Percentiles rank a stretch among this genome's conserved stretches.
Evolutionary conservation across 2,113 vertebrate genomes (phyloP).

Genomic region (Pteronura brasiliensis): DNA sequence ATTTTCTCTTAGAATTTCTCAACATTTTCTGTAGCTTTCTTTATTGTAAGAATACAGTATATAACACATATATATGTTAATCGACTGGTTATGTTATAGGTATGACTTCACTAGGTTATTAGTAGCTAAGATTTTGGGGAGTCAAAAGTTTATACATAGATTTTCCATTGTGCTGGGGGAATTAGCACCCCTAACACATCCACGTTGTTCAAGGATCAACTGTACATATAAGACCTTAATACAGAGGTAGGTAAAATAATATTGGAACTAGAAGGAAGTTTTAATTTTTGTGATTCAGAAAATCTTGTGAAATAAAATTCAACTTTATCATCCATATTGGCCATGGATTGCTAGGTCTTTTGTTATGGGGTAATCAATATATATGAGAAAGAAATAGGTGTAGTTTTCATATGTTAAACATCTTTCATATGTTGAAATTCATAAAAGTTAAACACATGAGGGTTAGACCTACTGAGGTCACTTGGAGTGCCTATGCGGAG

Average conservation of each 20-base stretch:
- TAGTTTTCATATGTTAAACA: not conserved
- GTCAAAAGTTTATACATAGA: not conserved
- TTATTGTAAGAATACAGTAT: not conserved
- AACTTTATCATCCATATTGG: not conserved
- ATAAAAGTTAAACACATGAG: not conserved
- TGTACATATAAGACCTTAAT: not conserved
- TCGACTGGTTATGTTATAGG: not conserved
- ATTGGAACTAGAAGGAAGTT: not conserved
- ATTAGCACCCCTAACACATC: not conserved
- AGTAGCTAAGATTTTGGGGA: not conserved
- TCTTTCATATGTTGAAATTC: not conserved
- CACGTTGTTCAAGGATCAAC: not conserved
- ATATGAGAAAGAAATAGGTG: not conserved
- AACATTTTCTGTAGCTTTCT: not conserved
- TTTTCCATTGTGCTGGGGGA: not conserved
- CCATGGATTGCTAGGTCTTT: not conserved
- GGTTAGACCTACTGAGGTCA: not conserved
- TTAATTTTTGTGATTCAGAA: constrained; percentile 25
- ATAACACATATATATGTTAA: not conserved
- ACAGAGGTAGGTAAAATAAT: not conserved
- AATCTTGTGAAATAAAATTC: not conserved
- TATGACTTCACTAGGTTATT: not conserved
- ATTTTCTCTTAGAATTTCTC: not conserved
- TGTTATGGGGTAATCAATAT: not conserved
- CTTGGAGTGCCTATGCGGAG: not conserved